A percentile compares a stretch with the other conserved stretches of the same genome.
These are phyloP conservation scores for Seira musarum DNA, from an alignment of 2,888 invertebrate genomes.

Conservation along the genomic window DNA sequence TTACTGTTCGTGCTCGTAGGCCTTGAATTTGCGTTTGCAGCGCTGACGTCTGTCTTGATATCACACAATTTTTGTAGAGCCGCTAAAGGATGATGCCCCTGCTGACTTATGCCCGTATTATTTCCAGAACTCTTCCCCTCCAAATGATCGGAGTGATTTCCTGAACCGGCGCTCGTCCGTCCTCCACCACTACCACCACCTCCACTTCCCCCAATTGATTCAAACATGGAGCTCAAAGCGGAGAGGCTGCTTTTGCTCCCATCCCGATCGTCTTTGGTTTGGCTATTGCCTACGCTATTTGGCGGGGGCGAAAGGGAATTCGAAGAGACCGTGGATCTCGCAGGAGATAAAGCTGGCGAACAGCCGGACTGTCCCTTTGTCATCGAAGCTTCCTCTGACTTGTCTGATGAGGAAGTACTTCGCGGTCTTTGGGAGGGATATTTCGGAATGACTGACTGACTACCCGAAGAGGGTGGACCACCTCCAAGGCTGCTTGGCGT, in stretches of 20 bases:
- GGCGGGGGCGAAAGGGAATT: constrained; percentile 47
- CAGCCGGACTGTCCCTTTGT: constrained; percentile 54
- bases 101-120: constrained; percentile 60
- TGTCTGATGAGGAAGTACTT: constrained; percentile 68
- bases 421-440: constrained; percentile 64
- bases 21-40: constrained; percentile 73
- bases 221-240: constrained; percentile 92
- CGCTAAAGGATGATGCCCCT: constrained; percentile 86
- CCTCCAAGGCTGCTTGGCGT: constrained; percentile 72
- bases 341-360: constrained; percentile 52
- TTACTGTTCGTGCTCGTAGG: constrained; percentile 71
- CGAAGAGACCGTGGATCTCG: constrained; percentile 50
- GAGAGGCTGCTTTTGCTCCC: constrained; percentile 78
- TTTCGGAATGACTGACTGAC: constrained; percentile 58
- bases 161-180: too few relatives aligned
- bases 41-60: constrained; percentile 86
- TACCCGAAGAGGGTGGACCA: constrained; percentile 63
- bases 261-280: constrained; percentile 58
- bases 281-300: constrained; percentile 47
- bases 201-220: constrained; percentile 80
- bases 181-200: constrained; percentile 69
- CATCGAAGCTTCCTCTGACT: constrained; percentile 64
- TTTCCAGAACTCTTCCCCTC: constrained; percentile 51
- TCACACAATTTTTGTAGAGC: constrained; percentile 96
- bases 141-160: constrained; percentile 51